Evolutionary conservation across 2,888 invertebrate genomes (phyloP).

Genomic region (Cephus runcator): DNA sequence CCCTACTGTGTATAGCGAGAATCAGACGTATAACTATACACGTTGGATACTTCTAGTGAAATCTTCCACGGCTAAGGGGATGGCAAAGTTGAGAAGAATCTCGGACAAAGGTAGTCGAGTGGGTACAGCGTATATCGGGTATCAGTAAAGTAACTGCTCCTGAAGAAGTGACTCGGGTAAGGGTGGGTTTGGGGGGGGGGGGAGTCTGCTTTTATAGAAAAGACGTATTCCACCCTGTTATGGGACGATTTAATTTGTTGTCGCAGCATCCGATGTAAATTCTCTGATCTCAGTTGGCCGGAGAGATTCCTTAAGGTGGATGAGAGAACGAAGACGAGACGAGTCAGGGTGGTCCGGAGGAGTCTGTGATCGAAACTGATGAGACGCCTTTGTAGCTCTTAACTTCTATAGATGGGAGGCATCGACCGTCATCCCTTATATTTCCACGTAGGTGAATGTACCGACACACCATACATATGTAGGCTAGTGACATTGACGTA

Average conservation of each 20-base stretch:
- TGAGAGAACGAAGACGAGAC: not conserved
- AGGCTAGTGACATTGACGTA: slow-evolving; percentile 51
- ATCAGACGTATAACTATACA: not conserved
- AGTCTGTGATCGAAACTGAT: not conserved
- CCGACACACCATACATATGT: not conserved
- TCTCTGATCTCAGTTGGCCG: slow-evolving; percentile 1
- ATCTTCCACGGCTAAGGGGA: not conserved
- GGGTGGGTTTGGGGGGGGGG: not conserved
- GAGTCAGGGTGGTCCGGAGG: not conserved
- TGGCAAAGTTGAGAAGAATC: not conserved
- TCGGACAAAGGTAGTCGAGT: slow-evolving; percentile 6
- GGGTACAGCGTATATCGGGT: not conserved
- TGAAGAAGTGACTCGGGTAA: not conserved
- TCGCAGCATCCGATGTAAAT: slow-evolving; percentile 4
- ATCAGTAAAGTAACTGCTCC: not conserved
- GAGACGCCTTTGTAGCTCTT: not conserved
- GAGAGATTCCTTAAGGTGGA: not conserved
- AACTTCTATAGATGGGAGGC: not conserved
- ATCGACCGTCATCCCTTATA: not conserved
- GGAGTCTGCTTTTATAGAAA: not conserved
- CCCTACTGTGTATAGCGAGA: not conserved
- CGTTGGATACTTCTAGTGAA: not conserved
- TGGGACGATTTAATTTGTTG: slow-evolving; percentile 20
- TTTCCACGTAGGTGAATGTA: not conserved
- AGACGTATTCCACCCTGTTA: slow-evolving; percentile 7